Evolutionary conservation across 2,888 invertebrate species (phyloP), one percentile per base, ranked within the genome.

Genomic region (Tachystola acroxantha): DNA sequence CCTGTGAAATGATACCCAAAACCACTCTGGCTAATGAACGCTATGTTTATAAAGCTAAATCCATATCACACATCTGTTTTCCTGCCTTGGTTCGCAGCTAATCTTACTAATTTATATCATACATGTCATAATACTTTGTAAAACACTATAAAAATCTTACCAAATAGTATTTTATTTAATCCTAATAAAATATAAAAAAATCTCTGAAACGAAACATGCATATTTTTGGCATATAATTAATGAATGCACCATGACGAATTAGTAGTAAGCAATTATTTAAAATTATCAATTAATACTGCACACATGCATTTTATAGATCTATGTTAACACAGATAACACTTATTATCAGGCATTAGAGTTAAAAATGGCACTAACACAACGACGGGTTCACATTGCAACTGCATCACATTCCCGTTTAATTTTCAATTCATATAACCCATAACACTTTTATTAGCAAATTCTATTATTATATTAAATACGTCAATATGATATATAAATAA

Each of bases 251-350:
- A 36, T 34, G 12, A 32, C 32, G 32, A 39, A 50, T 42, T 46
- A 53, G 53, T 53, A 61, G 58, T 53, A 64, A 66, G 66, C 68
- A 63, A 60, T 55, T 55, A 56, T 42, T 47, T 38, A 47, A 54
- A n/a, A 55, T 47, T 41, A 51, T 59, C 69, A 70, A 62, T 68
- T 80, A 81, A 79, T 80, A 80, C 80, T 80, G 78, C 74, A 74
- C 57, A 63, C 80, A 74, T 79, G 76, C 78, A 69, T 53, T 57
- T 61, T 48, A 52, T 53, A 58, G 69, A 59, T 72, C 73, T 74
- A n/a, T 76, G 64, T 76, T 67, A 54, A 74, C 65, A 77, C 73
- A 73, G 71, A 73, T 70, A 75, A 76, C 68, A 68, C 61, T 45
- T 50, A 53, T 24, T 24, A 24, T 24, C 24, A n/a, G 24, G 24